Base-by-base conservation (phyloP, 2,113 vertebrate genomes). In the Muntiacus muntjak region DNA sequence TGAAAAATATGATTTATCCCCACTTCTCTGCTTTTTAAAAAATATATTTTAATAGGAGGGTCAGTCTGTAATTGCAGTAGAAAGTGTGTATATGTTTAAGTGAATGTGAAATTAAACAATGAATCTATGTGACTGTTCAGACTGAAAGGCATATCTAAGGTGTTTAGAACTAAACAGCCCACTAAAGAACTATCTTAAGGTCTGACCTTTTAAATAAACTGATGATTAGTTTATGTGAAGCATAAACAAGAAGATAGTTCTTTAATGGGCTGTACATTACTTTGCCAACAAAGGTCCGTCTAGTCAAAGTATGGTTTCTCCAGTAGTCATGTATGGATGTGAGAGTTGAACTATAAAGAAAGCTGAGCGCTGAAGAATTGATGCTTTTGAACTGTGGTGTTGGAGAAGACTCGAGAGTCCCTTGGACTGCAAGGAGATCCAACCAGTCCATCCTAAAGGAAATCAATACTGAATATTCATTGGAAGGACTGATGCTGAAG, bases 81-180 rank as follows among this genome's bases (percentile, higher is more conserved):
- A 71, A 50, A 52, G 1, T 43, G 33, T 45, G 19, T 3, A 21
- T 16, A 30, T 92, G 21, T 50, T 88, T 88, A 62, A 79, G 14
- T 90, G 30, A 84, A 28, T 87, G 19, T 95, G 28, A 95, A 97
- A 71, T 91, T 16, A 40, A 96, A 17, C 9, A 89, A 45, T 64
- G 67, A 74, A 79, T 91, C 40, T 87, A 67, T 96, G 1, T 67
- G 21, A 52, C 33, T 88, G 7, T 43, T 43, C 67, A 25, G 87
- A 86, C 30, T 83, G 21, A 93, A 86, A 33, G 62, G 14, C 58
- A 71, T 43, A 16, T 45, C 15, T 87, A 67, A 81, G 43, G 8
- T 78, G 11, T 86, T 40, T 83, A 82, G 43, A 6, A 78, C 67
- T 93, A 26, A 96, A 84, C 3, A 13, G 21, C 11, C n/a, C 45